Evolutionary conservation across 2,113 vertebrate genomes (phyloP).

Genomic region (Lichenostomus cassidix): DNA sequence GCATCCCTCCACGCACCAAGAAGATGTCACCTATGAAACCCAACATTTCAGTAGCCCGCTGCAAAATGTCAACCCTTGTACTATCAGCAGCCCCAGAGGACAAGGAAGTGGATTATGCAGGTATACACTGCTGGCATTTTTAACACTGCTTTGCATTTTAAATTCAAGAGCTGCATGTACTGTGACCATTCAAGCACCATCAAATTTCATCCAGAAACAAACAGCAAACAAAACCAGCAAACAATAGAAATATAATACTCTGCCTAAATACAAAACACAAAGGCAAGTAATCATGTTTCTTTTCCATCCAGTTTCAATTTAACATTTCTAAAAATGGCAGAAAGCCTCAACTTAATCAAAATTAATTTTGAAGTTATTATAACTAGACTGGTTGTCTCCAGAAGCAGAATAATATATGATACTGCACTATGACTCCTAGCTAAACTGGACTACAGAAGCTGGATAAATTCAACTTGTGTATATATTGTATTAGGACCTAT

Average conservation of each 20-base stretch:
- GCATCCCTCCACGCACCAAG: conserved; percentile 96
- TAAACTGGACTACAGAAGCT: background rate
- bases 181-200: background rate
- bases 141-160: background rate
- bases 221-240: background rate
- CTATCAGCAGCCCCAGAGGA: background rate
- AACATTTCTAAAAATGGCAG: background rate
- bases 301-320: background rate
- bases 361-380: background rate
- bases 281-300: background rate
- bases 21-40: conserved; percentile 90
- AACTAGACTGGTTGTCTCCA: background rate
- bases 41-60: background rate
- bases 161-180: background rate
- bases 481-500: background rate
- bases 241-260: background rate
- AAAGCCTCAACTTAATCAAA: background rate
- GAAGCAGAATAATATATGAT: background rate
- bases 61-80: background rate
- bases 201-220: background rate
- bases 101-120: background rate
- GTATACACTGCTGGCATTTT: background rate
- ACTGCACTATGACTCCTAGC: background rate
- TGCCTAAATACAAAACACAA: background rate
- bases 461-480: background rate